Evolutionary conservation across 2,888 invertebrate species (phyloP), one percentile per base, ranked within the genome.

Genomic region (Lysandra bellargus): DNA sequence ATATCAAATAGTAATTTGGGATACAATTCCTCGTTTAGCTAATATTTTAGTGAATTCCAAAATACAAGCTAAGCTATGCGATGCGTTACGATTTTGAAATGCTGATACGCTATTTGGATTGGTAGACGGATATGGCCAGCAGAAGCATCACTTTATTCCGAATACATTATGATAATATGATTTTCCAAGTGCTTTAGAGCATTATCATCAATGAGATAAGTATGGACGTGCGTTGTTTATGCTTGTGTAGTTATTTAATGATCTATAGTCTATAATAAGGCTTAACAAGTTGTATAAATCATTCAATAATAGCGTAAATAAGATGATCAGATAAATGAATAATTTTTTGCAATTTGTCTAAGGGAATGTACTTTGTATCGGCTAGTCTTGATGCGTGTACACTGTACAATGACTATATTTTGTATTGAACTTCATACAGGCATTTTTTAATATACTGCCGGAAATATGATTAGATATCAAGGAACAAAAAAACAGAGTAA

Each of bases 161-260:
- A 37, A 69, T 30, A 69, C 17, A 69, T 69, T 14, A 33, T 37
- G 33, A 17, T 69, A 14, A 14, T 33, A 69, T 37, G 5, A 37
- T 69, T 5, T 69, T 69, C 33, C 33, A 37, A 69, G 33, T 69
- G 33, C 17, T 69, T 69, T 69, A 69, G 33, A 69, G 2, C 1
- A 64, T 64, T 64, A 64, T 33, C 64, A 64, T 64, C 64, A 14
- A 69, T 33, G 76, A 76, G 57, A 49, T 76, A 76, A 76, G 76
- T 57, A 14, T 53, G 33, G 33, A 30, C 14, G 57, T 33, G 76
- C 30, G 53, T 76, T 76, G 57, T 76, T 76, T 53, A 14, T 76
- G 76, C 53, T 53, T 9, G 57, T 76, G 33, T 76, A 33, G 12
- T 76, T 76, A 57, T 57, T 57, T 33, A 76, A 57, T 76, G 76